Evolutionary conservation across 2,888 invertebrate genomes (phyloP).

Genomic region (Palloptera scutellata): DNA sequence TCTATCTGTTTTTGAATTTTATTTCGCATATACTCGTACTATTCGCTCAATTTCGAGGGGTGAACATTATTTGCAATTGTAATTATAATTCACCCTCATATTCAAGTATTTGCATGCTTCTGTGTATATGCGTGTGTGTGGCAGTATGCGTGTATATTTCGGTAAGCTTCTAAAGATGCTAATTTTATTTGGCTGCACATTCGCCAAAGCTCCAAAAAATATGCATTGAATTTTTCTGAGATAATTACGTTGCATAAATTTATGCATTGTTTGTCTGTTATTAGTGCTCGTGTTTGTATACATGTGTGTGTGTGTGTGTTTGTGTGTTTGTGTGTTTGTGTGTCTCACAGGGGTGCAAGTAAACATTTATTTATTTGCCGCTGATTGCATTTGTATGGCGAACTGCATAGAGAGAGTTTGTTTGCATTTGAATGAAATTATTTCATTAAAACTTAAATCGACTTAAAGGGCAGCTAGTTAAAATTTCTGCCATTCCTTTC

Average conservation of each 20-base stretch:
- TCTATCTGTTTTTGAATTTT: background rate
- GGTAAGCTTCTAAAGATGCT: constrained; percentile 42
- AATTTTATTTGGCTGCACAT: constrained; percentile 44
- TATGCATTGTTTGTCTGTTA: constrained; percentile 39
- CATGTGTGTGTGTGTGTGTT: background rate
- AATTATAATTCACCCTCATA: constrained; percentile 38
- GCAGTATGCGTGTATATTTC: too few species aligned
- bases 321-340: too few species aligned
- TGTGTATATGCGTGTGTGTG: background rate
- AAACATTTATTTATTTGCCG: too few species aligned
- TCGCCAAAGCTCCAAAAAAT: constrained; percentile 23
- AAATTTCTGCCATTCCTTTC: too few species aligned
- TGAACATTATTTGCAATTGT: constrained; percentile 46
- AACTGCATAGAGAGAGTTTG: too few species aligned
- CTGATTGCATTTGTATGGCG: too few species aligned
- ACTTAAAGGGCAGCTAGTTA: too few species aligned
- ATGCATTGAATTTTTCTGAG: constrained; percentile 33
- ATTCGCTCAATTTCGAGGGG: constrained; percentile 30
- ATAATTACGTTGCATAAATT: constrained; percentile 42
- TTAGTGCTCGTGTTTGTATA: background rate
- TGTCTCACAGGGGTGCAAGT: too few species aligned
- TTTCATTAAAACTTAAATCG: too few species aligned
- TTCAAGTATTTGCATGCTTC: background rate
- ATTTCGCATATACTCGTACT: constrained; percentile 19
- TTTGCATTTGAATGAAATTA: too few species aligned